A percentile compares a stretch with the other conserved stretches of the same genome.
Evolutionary conservation across 2,888 invertebrate species (phyloP).

Genomic region (Halictus ligatus): DNA sequence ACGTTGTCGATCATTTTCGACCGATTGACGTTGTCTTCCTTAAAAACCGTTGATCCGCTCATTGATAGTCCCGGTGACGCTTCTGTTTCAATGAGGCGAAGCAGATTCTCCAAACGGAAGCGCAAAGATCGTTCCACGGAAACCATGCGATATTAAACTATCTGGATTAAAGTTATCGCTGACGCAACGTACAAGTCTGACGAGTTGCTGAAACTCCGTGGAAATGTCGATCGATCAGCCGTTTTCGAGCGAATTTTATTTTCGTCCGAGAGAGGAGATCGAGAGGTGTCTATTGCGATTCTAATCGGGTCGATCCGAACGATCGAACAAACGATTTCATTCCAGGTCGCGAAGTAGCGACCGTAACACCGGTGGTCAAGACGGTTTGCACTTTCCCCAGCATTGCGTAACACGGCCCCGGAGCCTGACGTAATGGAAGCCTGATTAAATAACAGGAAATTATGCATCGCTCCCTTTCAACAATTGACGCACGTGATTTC

Average conservation of each 20-base stretch:
- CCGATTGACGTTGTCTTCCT: background rate
- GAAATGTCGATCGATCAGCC: background rate
- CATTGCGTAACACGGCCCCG: constrained; percentile 74
- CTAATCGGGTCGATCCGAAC: background rate
- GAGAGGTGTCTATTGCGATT: background rate
- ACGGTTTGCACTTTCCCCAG: constrained; percentile 77
- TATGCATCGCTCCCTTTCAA: constrained; percentile 63
- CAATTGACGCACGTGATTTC: constrained; percentile 47
- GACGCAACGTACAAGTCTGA: background rate
- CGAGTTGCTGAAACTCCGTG: background rate
- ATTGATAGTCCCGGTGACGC: background rate
- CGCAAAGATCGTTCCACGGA: background rate
- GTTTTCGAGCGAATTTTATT: background rate
- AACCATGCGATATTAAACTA: background rate
- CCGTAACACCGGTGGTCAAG: constrained; percentile 72
- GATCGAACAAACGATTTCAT: constrained; percentile 55
- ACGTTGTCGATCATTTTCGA: background rate
- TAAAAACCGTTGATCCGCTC: background rate
- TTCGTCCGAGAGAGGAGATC: background rate
- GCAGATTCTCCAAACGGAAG: background rate
- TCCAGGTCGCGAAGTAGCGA: constrained; percentile 65
- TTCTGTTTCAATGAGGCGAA: background rate
- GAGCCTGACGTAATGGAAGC: constrained; percentile 69
- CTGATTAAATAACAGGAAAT: constrained; percentile 73
- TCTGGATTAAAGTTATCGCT: background rate